Conservation (phyloP, 2,888 invertebrate genomes). For the Antheraea yamamai region DNA sequence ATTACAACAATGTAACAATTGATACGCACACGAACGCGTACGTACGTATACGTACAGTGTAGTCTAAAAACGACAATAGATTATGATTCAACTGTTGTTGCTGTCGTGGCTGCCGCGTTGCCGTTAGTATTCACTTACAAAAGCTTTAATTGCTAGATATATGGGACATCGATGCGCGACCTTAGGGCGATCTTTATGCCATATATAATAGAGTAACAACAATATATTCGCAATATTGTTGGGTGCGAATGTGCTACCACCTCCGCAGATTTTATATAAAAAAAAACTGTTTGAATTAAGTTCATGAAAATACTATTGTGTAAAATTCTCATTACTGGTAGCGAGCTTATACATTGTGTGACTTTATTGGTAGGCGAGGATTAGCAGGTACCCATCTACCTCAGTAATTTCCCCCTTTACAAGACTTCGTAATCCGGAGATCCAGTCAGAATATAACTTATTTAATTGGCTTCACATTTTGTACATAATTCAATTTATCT, state of each 20-base stretch:
- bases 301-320: not conserved
- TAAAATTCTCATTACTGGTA: not conserved
- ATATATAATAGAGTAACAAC: not conserved
- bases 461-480: not conserved
- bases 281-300: not conserved
- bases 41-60: no score
- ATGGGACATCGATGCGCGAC: not conserved
- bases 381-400: not conserved
- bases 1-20: not conserved
- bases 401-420: not conserved
- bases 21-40: no score
- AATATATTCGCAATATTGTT: not conserved
- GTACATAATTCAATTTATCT: not conserved
- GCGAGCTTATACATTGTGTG: slow-evolving; percentile 2
- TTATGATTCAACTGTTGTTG: not conserved
- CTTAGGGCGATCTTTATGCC: not conserved
- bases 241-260: not conserved
- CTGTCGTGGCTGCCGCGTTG: not conserved
- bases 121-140: not conserved
- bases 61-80: not conserved
- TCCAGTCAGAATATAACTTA: not conserved
- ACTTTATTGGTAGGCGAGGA: slow-evolving; percentile 1
- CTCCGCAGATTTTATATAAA: not conserved
- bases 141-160: not conserved
- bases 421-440: not conserved